Base-by-base conservation (phyloP, 53 echinoderm and acorn worm species). In the Pentamera pediparva region DNA sequence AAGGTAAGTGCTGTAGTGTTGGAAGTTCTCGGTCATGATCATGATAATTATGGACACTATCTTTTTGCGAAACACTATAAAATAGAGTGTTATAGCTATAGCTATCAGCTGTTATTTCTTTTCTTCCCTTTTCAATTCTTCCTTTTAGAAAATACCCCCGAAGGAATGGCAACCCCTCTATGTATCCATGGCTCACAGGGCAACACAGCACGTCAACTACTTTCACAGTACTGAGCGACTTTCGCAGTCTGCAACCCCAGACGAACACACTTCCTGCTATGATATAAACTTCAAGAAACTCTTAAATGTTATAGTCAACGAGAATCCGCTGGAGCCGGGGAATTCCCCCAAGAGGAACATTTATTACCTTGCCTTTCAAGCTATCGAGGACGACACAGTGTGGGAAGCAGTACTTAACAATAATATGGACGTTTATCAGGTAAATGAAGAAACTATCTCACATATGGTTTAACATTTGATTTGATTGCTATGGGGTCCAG, bases 351-450 rank as follows among this genome's bases (percentile, higher is more conserved):
- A 53, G 21, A 60, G 81, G 39, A 67, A 43, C 22, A 59, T 77
- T 12, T 85, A 82, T 32, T 88, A 91, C 25, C 26, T 96, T 45
- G 85, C 91, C 10, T 96, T 91, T 37, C 88, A 96, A 59, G 85
- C 96, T 1, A 51, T 76, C 4, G 88, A 96, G 61, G 62, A 75
- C 19, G 78, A 87, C 35, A 96, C 96, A 0, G 88, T 91, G 5
- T 96, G 96, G 96, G 75, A 85, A 6, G 85, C 82, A 2, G 79
- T 96, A 6, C 55, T 94, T 60, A 87, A 79, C 37, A 76, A 78
- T 74, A 54, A 73, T 7, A 75, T 82, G 74, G 75, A 83, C 45
- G 87, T 96, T 22, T 85, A 91, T 60, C 91, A 77, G 96, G 96
- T 94, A 54, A 33, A 75, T 25, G 13, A 4, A 0, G 39, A 65